Evolutionary conservation across 1,140 invertebrate species (phyloP), one percentile per base, ranked within the genome.

Genomic region (Apis dorsata): DNA sequence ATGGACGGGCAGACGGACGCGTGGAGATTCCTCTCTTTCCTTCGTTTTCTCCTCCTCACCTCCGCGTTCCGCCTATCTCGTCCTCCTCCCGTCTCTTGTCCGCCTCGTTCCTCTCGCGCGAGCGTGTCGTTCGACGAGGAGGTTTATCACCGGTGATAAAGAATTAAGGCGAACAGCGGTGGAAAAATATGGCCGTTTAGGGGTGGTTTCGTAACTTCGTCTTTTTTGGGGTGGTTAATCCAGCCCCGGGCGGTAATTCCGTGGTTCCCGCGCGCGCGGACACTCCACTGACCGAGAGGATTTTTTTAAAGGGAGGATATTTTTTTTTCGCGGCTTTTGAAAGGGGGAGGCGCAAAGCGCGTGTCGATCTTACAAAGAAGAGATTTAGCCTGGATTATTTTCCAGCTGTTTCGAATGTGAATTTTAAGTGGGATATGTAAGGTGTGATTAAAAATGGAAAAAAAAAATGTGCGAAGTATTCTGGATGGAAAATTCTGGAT

Each of bases 11-110:
- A 10, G 72, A 66, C 60, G 55, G 68, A 74, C 79, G 68, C 60
- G 68, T 70, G 24, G 69, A 89, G 76, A 84, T 81, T 74, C 34
- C 34, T 44, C 81, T 81, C 72, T 85, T 86, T 87, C 79, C 83
- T 86, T 85, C 77, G 68, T 83, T 44, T 79, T 69, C 63, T 79
- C 65, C 78, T 59, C 53, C 69, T 63, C 70, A 55, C 51, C 63
- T 49, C 28, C 76, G 65, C 72, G 59, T 75, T 49, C 28, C 76
- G 65, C 72, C 62, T 75, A 59, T 66, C 57, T 74, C 57, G 34
- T 2, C 69, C 28, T 65, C 70, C 28, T 49, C 62, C 70, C 19
- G 13, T 19, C 12, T 19, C n/a, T n/a, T 24, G 3, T 53, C 12
- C 28, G n/a, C 24, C 0, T 53, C 17, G 60, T n/a, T 63, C 15